A percentile compares a stretch with the other conserved stretches of the same genome.
Evolutionary conservation across 2,888 invertebrate species (phyloP).

Genomic region (Caenorhabditis doughertyi): DNA sequence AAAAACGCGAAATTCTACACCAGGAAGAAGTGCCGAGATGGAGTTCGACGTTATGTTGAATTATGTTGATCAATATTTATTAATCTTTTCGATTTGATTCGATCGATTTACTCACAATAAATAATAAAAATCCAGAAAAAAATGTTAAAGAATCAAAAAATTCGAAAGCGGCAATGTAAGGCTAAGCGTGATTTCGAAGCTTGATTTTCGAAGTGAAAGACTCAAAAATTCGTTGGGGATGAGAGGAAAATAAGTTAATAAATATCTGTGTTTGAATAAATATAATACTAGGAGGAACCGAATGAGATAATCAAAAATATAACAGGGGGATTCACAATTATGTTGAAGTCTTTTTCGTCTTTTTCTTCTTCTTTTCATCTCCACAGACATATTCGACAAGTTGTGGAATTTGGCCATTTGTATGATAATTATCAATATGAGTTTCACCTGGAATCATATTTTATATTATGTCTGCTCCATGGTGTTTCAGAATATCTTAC

Average conservation of each 20-base stretch:
- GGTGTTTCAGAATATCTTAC: slow-evolving; percentile 65
- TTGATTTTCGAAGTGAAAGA: slow-evolving; percentile 20
- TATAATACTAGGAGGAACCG: slow-evolving; percentile 34
- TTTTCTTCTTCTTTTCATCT: slow-evolving; percentile 79
- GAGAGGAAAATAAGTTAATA: slow-evolving; percentile 10
- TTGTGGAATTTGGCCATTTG: slow-evolving; percentile 80
- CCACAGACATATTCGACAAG: slow-evolving; percentile 82
- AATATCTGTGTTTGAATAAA: slow-evolving; percentile 4
- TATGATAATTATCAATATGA: slow-evolving; percentile 81
- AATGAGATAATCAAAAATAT: slow-evolving; percentile 36
- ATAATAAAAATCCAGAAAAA: slow-evolving; percentile 20
- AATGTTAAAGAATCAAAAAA: background rate
- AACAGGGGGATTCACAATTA: slow-evolving; percentile 9
- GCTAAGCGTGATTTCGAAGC: slow-evolving; percentile 42
- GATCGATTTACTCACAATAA: slow-evolving; percentile 29
- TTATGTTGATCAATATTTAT: no score
- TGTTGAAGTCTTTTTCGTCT: slow-evolving; percentile 70
- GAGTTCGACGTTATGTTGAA: background rate
- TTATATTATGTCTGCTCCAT: background rate
- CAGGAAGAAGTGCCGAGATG: background rate
- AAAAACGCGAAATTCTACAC: background rate
- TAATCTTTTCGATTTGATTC: slow-evolving; percentile 34
- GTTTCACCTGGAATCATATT: slow-evolving; percentile 73
- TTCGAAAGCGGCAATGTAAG: slow-evolving; percentile 45
- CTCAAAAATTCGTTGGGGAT: slow-evolving; percentile 1